These are phyloP conservation scores for Gari tellinella DNA, from an alignment of 2,888 invertebrate species.

Conservation along the genomic window DNA sequence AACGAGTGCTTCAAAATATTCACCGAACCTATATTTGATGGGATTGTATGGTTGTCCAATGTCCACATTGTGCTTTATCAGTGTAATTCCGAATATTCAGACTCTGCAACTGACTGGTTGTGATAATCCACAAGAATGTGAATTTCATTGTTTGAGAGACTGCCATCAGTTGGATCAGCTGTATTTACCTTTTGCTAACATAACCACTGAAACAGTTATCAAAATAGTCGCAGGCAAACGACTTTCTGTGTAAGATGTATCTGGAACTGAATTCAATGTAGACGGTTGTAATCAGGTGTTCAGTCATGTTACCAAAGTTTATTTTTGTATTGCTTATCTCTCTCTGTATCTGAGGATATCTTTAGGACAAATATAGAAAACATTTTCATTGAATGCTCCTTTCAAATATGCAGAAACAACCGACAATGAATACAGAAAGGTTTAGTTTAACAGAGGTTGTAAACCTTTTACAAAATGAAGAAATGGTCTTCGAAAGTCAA, in stretches of 20 bases:
- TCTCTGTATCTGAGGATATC: neutral
- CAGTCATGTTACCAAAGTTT: neutral
- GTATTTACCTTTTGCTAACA: constrained; percentile 26
- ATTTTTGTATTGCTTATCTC: constrained; percentile 16
- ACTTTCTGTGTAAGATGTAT: constrained; percentile 13
- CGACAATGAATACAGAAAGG: constrained; percentile 21
- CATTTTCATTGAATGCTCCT: constrained; percentile 19
- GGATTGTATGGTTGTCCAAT: constrained; percentile 10
- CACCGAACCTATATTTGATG: constrained; percentile 20
- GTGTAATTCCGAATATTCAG: constrained; percentile 16
- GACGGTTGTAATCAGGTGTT: neutral
- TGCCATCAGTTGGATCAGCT: constrained; percentile 23
- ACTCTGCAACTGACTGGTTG: constrained; percentile 25
- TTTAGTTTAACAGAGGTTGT: constrained; percentile 5
- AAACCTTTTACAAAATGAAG: constrained; percentile 2
- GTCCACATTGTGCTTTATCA: constrained; percentile 27
- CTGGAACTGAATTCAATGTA: constrained; percentile 6
- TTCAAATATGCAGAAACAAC: constrained; percentile 22
- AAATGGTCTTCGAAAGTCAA: neutral
- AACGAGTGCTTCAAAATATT: neutral
- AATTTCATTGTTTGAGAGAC: constrained; percentile 16
- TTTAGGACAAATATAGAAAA: constrained; percentile 14
- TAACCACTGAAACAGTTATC: constrained; percentile 11
- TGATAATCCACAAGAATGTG: constrained; percentile 18
- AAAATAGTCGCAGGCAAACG: neutral